Percentiles rank a stretch among this genome's conserved stretches.
Evolutionary conservation across 2,113 vertebrate species (phyloP).

Genomic region (Osmerus mordax): DNA sequence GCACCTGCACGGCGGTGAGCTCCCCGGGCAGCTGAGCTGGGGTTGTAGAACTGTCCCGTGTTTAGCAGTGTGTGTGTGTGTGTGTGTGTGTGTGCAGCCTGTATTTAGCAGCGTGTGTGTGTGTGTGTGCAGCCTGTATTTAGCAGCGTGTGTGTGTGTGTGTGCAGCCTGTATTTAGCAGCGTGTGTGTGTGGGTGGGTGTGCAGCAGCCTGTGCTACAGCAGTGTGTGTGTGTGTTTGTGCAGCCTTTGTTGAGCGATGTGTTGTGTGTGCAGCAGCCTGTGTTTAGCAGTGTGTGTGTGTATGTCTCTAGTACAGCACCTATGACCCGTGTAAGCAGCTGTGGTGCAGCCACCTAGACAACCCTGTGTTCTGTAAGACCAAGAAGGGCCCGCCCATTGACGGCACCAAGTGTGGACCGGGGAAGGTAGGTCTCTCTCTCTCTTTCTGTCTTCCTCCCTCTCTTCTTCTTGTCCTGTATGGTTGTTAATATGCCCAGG

Average conservation of each 20-base stretch:
- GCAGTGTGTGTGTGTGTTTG: background rate
- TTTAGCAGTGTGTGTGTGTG: too few species aligned
- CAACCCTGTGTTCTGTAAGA: slow-evolving; percentile 95
- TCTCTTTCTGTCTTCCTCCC: too few species aligned
- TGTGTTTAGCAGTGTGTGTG: slow-evolving; percentile 1
- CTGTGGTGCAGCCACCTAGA: slow-evolving; percentile 94
- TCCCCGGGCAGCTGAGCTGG: background rate
- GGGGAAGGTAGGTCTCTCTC: slow-evolving; percentile 80
- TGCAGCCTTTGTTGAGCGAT: slow-evolving; percentile 1
- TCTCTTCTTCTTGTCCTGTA: too few species aligned
- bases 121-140: background rate
- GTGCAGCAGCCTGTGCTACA: slow-evolving; percentile 6
- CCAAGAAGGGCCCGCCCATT: slow-evolving; percentile 94
- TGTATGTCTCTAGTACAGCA: slow-evolving; percentile 83
- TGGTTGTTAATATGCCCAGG: too few species aligned
- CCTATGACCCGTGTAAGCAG: slow-evolving; percentile 90
- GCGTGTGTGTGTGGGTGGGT: slow-evolving; percentile 28
- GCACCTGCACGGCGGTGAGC: slow-evolving; percentile 92
- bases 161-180: slow-evolving; percentile 10
- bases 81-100: background rate
- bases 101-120: background rate
- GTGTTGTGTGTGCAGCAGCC: slow-evolving; percentile 4
- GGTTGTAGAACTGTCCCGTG: background rate
- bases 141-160: background rate
- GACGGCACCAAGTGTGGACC: slow-evolving; percentile 91